Evolutionary conservation across 2,888 invertebrate genomes (phyloP), one percentile per base, ranked within the genome.

Genomic region (Holacanthella duospinosa): DNA sequence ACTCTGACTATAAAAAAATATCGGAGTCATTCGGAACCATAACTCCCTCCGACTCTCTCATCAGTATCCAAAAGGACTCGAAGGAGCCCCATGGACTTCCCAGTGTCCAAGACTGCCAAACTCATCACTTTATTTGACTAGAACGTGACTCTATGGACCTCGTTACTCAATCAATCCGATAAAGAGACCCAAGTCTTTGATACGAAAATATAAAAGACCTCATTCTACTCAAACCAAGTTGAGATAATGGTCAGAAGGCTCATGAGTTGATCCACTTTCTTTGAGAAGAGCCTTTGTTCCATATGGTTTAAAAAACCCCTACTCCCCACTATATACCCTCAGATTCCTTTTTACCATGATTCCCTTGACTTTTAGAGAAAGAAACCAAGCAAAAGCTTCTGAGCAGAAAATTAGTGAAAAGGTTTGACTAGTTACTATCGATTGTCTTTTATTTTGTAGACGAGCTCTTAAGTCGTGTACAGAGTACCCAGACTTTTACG

Each of bases 81-180:
- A n/a, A n/a, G n/a, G n/a, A 36, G 36, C 36, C 36, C 36, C 36
- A 9, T 16, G 6, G 36, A 36, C 36, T 16, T 21, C n/a, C 21
- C 12, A 9, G 48, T 6, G 36, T 36, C 36, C 48, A 48, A 21
- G 12, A 48, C 19, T 48, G 36, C 36, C 36, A 36, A 36, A 36
- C 48, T 48, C 48, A 48, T 48, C 48, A 48, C 48, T 48, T 48
- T 21, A 9, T 21, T 4, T 16, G 48, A 48, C 4, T 4, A 48
- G 21, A 48, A 48, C 48, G 48, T 48, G 48, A 48, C 48, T 48
- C 21, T 4, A 6, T 36, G 36, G n/a, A 9, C 48, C 48, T 48
- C 48, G 48, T 48, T 48, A 48, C 48, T 48, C 48, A 48, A 48
- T 48, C 48, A 48, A 48, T 48, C 21, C 36, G 6, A n/a, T n/a